These are phyloP conservation scores for Acanthurus leucopareius DNA, from an alignment of 2,797 vertebrate species.

Conservation along the genomic window DNA sequence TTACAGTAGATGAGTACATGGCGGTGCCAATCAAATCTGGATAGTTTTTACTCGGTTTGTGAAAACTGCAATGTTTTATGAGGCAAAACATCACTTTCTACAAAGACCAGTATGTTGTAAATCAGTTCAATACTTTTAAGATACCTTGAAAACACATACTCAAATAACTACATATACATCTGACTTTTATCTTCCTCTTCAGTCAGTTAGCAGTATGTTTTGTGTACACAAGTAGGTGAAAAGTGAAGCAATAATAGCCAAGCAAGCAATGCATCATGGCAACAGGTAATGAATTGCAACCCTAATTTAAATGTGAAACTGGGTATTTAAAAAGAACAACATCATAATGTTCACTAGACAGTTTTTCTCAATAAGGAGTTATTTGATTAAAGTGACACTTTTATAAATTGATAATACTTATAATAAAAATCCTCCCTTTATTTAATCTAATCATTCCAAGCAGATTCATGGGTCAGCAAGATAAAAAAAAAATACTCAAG, in stretches of 20 bases:
- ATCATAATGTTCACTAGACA: no score
- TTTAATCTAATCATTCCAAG: no score
- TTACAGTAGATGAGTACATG: neutral
- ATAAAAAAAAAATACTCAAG: no score
- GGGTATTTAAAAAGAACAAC: no score
- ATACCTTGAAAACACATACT: neutral
- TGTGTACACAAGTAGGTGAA: neutral
- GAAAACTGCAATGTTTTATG: neutral
- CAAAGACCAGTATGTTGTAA: neutral
- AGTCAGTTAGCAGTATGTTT: neutral
- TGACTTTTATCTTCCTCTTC: constrained; percentile 9
- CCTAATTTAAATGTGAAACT: neutral
- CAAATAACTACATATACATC: constrained; percentile 1
- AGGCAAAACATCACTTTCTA: neutral
- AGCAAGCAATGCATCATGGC: neutral
- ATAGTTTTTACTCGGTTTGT: neutral
- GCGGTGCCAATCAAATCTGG: neutral
- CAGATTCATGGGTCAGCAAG: no score
- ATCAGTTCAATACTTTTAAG: neutral
- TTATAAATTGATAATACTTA: neutral
- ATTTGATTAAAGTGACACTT: neutral
- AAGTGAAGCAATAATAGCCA: neutral
- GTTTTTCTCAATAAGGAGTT: no score
- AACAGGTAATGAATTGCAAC: constrained; percentile 5
- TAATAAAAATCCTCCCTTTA: no score